Evolutionary conservation across 2,113 vertebrate species (phyloP).

Genomic region (Apeltes quadracus): DNA sequence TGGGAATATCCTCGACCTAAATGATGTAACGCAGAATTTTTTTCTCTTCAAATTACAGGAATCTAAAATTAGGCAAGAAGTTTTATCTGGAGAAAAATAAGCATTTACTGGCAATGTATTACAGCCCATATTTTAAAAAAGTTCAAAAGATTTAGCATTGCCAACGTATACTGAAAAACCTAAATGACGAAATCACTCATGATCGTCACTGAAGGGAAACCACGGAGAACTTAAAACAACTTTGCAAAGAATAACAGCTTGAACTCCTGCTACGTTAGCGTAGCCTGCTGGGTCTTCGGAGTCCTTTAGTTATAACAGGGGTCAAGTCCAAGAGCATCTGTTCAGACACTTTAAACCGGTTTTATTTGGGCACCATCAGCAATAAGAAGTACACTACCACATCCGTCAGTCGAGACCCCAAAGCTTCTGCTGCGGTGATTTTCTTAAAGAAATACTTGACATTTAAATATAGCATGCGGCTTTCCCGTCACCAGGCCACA

Average conservation of each 20-base stretch:
- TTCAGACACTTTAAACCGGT: neutral
- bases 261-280: neutral
- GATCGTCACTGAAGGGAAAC: neutral
- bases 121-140: neutral
- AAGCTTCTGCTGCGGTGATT: conserved; percentile 4
- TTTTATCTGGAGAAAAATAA: neutral
- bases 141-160: neutral
- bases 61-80: neutral
- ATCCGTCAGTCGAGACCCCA: conserved; percentile 1
- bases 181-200: neutral
- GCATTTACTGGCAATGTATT: neutral
- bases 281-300: neutral
- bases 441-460: conserved; percentile 51
- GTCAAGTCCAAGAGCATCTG: conserved; percentile 9
- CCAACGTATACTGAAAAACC: neutral
- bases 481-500: conserved; percentile 26
- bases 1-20: neutral
- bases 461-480: conserved; percentile 41
- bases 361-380: conserved; percentile 22
- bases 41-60: neutral
- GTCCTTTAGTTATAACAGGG: neutral
- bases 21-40: neutral
- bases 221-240: neutral
- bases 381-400: conserved; percentile 13
- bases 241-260: neutral